phyloP scores from a whole-genome alignment of 2,888 invertebrate genomes.

The Leptopilina drosophilae region DNA sequence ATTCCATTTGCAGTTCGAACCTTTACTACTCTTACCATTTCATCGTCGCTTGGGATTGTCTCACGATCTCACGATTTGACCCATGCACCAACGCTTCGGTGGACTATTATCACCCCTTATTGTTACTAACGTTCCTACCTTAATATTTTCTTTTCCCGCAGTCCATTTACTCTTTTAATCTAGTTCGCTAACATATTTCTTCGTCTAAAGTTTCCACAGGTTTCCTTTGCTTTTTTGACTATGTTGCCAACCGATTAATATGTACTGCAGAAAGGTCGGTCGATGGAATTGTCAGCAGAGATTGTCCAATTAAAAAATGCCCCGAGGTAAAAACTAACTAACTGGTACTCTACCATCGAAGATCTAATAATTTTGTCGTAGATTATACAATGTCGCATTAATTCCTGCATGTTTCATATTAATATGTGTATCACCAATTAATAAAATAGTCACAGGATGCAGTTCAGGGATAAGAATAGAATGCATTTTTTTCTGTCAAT shows the following conservation, averaged over 20 bases:
- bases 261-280: neutral
- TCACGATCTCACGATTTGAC: neutral
- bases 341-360: no score
- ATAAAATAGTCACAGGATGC: no score
- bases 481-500: no score
- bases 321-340: neutral
- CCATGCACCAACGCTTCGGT: neutral
- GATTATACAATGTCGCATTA: no score
- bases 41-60: neutral
- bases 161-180: neutral
- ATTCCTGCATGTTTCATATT: no score
- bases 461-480: no score
- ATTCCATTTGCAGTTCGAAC: no score
- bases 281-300: neutral
- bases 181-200: neutral
- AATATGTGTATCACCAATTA: no score
- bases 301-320: conserved; percentile 36
- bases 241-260: neutral
- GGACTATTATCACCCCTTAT: neutral
- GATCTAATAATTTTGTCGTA: no score
- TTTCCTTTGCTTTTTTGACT: neutral
- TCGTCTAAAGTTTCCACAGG: neutral
- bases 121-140: neutral
- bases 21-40: no score
- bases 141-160: neutral